These are phyloP conservation scores for Drosophila diplacantha DNA, from an alignment of 2,888 invertebrate genomes.

Conservation along the genomic window DNA sequence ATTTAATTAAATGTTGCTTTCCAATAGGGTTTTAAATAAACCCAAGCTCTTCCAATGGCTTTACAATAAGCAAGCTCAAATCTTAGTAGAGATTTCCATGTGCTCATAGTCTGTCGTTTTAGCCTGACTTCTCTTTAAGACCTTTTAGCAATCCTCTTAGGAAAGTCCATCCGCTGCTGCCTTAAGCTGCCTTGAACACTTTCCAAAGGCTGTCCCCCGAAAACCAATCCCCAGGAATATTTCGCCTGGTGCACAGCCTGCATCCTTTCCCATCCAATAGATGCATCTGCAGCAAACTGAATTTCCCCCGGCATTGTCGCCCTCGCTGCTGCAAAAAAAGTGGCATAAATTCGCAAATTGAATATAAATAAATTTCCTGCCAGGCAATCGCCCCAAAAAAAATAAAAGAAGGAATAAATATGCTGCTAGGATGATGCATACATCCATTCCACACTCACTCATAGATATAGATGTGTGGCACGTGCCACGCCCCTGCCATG, in stretches of 20 bases:
- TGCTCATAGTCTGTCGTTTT: neutral
- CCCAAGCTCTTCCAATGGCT: neutral
- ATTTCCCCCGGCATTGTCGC: conserved; percentile 38
- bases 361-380: conserved; percentile 73
- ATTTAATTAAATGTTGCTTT: rapidly evolving
- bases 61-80: conserved; percentile 1
- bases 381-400: conserved; percentile 28
- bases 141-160: conserved; percentile 3
- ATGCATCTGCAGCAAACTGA: conserved; percentile 35
- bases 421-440: conserved; percentile 29
- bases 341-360: conserved; percentile 65
- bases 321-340: conserved; percentile 27
- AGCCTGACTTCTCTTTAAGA: neutral
- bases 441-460: conserved; percentile 12
- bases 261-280: conserved; percentile 13
- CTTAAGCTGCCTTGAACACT: neutral
- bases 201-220: neutral
- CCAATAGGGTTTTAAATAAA: neutral
- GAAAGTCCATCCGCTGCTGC: neutral
- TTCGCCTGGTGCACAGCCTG: conserved; percentile 25
- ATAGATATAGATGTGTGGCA: conserved; percentile 40
- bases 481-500: conserved; percentile 45
- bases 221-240: neutral
- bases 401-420: conserved; percentile 38
- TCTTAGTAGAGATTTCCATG: neutral